Conservation (phyloP, 2,797 vertebrate genomes). For the Anguilla marmorata region DNA sequence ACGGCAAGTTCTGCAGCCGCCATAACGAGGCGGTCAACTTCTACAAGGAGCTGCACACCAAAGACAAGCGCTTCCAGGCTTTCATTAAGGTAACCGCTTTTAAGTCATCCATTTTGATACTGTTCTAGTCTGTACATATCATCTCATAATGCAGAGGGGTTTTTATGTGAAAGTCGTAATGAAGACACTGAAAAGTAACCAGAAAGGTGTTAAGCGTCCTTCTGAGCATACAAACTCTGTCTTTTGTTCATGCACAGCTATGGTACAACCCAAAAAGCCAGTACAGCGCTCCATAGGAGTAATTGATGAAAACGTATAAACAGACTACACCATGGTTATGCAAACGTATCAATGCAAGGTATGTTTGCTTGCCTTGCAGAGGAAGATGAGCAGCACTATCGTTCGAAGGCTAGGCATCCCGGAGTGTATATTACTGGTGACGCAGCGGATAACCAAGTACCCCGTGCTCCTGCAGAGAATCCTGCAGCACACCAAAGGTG, state of each 20-base stretch:
- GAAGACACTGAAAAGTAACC: too few relatives aligned
- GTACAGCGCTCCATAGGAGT: background rate
- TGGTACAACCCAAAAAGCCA: background rate
- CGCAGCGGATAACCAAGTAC: slow-evolving; percentile 92
- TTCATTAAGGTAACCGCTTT: slow-evolving; percentile 79
- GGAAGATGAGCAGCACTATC: slow-evolving; percentile 86
- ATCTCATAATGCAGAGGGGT: too few relatives aligned
- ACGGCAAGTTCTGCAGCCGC: slow-evolving; percentile 90
- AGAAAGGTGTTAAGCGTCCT: background rate
- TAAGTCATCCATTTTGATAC: background rate
- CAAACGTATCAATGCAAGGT: background rate
- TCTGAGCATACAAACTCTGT: too few relatives aligned
- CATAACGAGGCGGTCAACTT: slow-evolving; percentile 87
- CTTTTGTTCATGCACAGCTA: background rate
- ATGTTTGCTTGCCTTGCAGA: slow-evolving; percentile 64
- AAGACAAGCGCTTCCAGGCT: slow-evolving; percentile 90
- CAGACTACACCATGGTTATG: background rate
- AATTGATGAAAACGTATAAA: background rate
- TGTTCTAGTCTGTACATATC: too few relatives aligned
- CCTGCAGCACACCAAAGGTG: slow-evolving; percentile 86
- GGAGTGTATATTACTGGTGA: slow-evolving; percentile 88
- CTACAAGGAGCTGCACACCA: slow-evolving; percentile 86
- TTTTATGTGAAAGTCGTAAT: too few relatives aligned
- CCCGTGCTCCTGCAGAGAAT: slow-evolving; percentile 88
- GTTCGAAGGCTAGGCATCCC: slow-evolving; percentile 87